Evolutionary conservation across 1,140 invertebrate species (phyloP), one percentile per base, ranked within the genome.

Genomic region (Zaprionus inermis): DNA sequence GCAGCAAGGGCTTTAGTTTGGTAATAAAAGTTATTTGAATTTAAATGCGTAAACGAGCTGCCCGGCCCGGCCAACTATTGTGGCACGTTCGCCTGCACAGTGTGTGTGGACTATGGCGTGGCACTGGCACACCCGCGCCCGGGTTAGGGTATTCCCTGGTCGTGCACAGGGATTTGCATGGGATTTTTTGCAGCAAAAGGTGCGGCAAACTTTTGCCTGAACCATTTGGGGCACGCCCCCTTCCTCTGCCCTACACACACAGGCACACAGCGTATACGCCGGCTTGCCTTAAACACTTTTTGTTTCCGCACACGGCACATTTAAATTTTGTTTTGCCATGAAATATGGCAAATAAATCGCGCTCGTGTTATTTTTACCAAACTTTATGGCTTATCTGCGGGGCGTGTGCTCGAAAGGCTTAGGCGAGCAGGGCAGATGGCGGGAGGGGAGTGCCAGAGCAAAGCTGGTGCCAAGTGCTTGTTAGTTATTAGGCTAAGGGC

Each of bases 11-110:
- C 83, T 81, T 89, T 89, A 89, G 84, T 81, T 89, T 68, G 80
- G 84, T 84, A 89, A 89, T 89, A 89, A 89, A 89, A 89, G 84
- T 89, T 89, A 89, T 89, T 89, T 89, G 84, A 89, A 89, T 89
- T 89, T 89, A 89, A 89, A 89, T 89, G 84, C 84, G 84, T 89
- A 89, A 89, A 84, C 85, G 84, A 89, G 84, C 85, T 81, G 84
- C 64, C 73, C 55, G 73, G 73, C 79, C 69, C 56, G 72, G 76
- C 72, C 72, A 75, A 65, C 72, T 71, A 64, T 59, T 75, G 59
- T 71, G 55, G 68, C 68, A 72, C 61, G 72, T 72, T 72, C 71
- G 36, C 64, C 56, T 20, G 38, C n/a, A 20, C 51, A 57, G n/a
- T 32, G 30, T 5, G n/a, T 11, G 5, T 41, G 12, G 16, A 32